phyloP scores from a whole-genome alignment of 1,140 invertebrate species.

The Venustaconcha ellipsiformis region DNA sequence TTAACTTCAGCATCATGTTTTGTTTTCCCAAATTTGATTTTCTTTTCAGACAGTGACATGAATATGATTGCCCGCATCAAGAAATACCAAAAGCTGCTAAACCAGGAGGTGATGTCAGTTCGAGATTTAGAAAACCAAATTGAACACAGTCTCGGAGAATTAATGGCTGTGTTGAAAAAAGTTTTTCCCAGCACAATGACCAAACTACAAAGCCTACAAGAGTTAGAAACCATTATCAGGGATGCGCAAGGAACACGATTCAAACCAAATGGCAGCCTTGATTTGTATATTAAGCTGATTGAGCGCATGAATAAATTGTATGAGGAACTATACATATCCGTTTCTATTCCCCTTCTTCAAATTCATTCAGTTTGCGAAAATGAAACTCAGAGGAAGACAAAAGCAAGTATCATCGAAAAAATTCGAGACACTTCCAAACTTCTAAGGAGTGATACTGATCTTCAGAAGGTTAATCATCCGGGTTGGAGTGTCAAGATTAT shows the following conservation, averaged over 20 bases:
- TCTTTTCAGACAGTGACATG: conserved; percentile 39
- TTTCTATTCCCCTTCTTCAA: conserved; percentile 34
- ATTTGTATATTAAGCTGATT: conserved; percentile 28
- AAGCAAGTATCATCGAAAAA: conserved; percentile 24
- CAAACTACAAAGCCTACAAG: conserved; percentile 27
- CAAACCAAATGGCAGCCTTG: conserved; percentile 18
- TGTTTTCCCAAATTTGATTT: neutral
- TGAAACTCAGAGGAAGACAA: conserved; percentile 34
- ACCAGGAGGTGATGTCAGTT: conserved; percentile 19
- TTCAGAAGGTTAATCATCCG: conserved; percentile 21
- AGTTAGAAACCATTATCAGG: conserved; percentile 36
- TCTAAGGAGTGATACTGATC: conserved; percentile 22
- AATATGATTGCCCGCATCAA: conserved; percentile 32
- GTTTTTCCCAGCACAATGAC: conserved; percentile 30
- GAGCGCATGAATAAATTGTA: conserved; percentile 24
- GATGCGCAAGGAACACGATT: conserved; percentile 8
- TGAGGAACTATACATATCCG: conserved; percentile 18
- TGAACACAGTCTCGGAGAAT: conserved; percentile 40
- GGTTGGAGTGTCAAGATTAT: conserved; percentile 34
- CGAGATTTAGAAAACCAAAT: conserved; percentile 42
- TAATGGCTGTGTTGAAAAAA: conserved; percentile 39
- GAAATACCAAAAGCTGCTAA: conserved; percentile 26
- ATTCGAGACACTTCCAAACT: conserved; percentile 25
- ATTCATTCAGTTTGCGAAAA: conserved; percentile 38
- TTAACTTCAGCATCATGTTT: too few relatives aligned